These are phyloP conservation scores for Addax nasomaculatus DNA, from an alignment of 2,113 vertebrate species.

Conservation along the genomic window DNA sequence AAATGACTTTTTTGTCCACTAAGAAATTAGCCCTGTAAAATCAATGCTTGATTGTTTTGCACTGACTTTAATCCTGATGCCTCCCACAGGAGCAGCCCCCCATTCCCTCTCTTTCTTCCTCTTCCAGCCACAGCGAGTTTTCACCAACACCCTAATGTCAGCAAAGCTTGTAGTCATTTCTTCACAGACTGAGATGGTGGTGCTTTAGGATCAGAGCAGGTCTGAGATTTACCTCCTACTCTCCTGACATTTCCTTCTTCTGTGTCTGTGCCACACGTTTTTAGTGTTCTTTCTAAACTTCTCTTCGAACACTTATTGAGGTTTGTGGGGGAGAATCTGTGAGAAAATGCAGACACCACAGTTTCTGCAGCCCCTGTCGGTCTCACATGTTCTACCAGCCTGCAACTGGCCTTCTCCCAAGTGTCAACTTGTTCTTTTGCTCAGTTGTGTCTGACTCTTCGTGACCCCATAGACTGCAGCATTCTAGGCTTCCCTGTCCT, in stretches of 20 bases:
- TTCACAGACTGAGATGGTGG: background rate
- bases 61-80: background rate
- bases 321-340: background rate
- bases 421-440: background rate
- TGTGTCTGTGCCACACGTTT: background rate
- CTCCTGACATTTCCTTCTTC: background rate
- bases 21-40: background rate
- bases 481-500: background rate
- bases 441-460: background rate
- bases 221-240: background rate
- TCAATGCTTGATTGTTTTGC: background rate
- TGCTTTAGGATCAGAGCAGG: background rate
- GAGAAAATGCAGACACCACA: accelerated
- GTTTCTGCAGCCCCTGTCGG: background rate
- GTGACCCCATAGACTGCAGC: background rate
- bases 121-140: background rate
- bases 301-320: background rate
- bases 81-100: background rate
- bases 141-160: background rate
- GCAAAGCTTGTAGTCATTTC: background rate
- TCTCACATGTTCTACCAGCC: background rate
- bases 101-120: background rate
- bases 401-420: background rate
- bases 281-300: too few species aligned
- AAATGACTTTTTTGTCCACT: background rate